Percentiles rank a stretch among this genome's conserved stretches.
Conservation (phyloP, 1,140 invertebrate genomes). For the Harpegnathos saltator region DNA sequence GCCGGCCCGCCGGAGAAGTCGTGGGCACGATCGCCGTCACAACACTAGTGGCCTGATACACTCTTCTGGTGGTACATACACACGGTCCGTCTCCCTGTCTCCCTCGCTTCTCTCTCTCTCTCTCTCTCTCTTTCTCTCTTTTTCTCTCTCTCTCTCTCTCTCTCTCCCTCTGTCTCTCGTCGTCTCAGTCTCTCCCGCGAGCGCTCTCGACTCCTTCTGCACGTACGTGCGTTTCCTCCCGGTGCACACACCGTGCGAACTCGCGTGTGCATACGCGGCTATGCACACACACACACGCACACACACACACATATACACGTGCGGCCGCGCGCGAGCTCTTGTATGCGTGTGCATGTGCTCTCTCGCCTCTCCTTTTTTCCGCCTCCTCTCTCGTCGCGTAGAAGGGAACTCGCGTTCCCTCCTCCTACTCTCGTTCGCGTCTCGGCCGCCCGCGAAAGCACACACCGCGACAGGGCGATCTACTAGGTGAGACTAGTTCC, state of each 20-base stretch:
- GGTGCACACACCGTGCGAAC: constrained; percentile 33
- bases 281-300: not conserved
- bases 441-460: constrained; percentile 68
- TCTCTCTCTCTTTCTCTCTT: constrained; percentile 33
- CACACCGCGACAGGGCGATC: constrained; percentile 72
- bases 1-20: constrained; percentile 67
- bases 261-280: not conserved
- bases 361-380: constrained; percentile 69
- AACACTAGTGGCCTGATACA: constrained; percentile 80
- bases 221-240: constrained; percentile 59
- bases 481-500: constrained; percentile 77
- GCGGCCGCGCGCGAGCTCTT: not conserved
- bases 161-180: constrained; percentile 27
- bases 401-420: constrained; percentile 52
- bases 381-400: constrained; percentile 57
- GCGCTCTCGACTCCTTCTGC: constrained; percentile 50
- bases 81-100: constrained; percentile 67
- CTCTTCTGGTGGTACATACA: constrained; percentile 72
- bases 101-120: constrained; percentile 69
- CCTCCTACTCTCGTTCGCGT: constrained; percentile 58
- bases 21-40: constrained; percentile 81
- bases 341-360: constrained; percentile 48
- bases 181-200: not conserved
- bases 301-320: not conserved
- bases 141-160: constrained; percentile 34